phyloP scores from a whole-genome alignment of 53 echinoderm and acorn worm genomes.

The Astropecten irregularis region DNA sequence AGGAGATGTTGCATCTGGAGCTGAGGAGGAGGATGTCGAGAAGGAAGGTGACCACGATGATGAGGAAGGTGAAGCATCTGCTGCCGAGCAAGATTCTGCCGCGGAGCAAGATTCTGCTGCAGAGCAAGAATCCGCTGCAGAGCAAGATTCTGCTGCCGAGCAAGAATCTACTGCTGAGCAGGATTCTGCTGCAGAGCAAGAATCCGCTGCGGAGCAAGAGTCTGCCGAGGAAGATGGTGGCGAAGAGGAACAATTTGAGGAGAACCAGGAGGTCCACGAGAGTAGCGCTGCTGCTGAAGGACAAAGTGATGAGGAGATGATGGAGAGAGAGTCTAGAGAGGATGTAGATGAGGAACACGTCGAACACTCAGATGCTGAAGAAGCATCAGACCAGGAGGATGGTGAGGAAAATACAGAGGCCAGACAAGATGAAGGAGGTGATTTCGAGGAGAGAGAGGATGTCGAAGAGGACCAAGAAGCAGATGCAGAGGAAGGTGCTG shows the following conservation, averaged over 20 bases:
- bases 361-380: constrained; percentile 2
- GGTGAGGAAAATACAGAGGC: constrained; percentile 38
- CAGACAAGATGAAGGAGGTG: not conserved
- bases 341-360: not conserved
- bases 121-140: constrained; percentile 21
- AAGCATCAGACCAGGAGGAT: constrained; percentile 29
- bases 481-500: constrained; percentile 7
- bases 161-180: no score
- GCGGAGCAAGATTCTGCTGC: constrained; percentile 16
- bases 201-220: no score
- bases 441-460: not conserved
- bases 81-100: constrained; percentile 4
- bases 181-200: no score
- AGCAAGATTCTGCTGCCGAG: constrained; percentile 6
- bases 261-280: constrained; percentile 12
- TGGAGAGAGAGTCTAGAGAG: constrained; percentile 11
- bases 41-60: not conserved
- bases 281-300: not conserved
- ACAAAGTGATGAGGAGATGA: constrained; percentile 30
- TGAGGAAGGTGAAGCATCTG: constrained; percentile 28
- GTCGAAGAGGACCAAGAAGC: constrained; percentile 1
- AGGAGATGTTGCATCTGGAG: constrained; percentile 45
- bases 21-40: constrained; percentile 4
- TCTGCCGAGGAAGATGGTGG: not conserved
- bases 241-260: constrained; percentile 4